Conservation (phyloP, 92 coral and sea anemone species). For the Hydrozoanthus gracilis region DNA sequence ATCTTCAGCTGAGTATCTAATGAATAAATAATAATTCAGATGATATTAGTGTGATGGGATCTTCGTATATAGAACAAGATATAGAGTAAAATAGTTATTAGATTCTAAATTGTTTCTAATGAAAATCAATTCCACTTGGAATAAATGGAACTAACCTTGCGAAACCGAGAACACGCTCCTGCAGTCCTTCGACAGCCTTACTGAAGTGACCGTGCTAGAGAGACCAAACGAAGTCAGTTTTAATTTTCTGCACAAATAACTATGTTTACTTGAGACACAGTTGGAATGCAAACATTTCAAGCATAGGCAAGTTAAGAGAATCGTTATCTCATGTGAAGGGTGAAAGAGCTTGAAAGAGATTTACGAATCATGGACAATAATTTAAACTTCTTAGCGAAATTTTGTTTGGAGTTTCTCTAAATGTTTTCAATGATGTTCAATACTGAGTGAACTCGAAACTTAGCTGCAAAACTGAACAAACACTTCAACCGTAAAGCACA, state of each 20-base stretch:
- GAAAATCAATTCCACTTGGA: not conserved
- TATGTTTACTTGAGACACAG: not conserved
- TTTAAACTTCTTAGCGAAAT: too few species aligned
- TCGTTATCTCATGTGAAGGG: too few species aligned
- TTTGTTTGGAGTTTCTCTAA: too few species aligned
- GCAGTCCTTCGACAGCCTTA: conserved; percentile 91
- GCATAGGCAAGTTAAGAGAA: too few species aligned
- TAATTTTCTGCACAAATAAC: not conserved
- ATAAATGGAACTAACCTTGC: conserved; percentile 69
- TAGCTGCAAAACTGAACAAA: not conserved
- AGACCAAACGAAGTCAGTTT: not conserved
- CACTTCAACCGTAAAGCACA: not conserved
- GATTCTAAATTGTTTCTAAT: too few species aligned
- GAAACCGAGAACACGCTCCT: conserved; percentile 93
- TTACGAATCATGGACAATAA: too few species aligned
- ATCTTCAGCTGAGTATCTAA: conserved; percentile 97
- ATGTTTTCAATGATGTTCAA: too few species aligned
- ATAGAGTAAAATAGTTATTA: too few species aligned
- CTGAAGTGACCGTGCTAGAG: conserved; percentile 90
- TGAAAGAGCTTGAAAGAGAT: too few species aligned
- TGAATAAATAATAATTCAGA: not conserved
- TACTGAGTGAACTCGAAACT: not conserved
- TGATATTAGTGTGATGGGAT: not conserved
- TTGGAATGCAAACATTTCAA: not conserved
- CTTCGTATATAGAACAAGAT: not conserved